A percentile compares a stretch with the other conserved stretches of the same genome.
phyloP scores from a whole-genome alignment of 2,797 vertebrate species.

The Tinamus major region DNA sequence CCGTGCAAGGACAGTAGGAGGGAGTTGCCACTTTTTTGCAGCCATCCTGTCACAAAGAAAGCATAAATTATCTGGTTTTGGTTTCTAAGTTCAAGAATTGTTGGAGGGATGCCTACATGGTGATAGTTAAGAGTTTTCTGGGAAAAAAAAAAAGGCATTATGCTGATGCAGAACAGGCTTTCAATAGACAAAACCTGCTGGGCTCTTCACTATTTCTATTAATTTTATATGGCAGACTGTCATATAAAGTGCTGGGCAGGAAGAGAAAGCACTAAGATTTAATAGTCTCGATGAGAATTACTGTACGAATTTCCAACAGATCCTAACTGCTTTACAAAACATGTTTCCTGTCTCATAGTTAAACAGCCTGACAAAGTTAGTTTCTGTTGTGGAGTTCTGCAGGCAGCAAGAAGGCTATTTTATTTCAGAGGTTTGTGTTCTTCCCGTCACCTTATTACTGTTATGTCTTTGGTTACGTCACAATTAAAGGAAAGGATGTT shows the following conservation, averaged over 20 bases:
- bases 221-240: not conserved
- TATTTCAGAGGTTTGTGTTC: not conserved
- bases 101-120: not conserved
- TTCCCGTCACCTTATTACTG: not conserved
- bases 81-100: not conserved
- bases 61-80: not conserved
- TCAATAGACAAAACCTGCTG: not conserved
- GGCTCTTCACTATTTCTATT: not conserved
- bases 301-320: not conserved
- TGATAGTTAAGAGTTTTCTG: not conserved
- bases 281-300: not conserved
- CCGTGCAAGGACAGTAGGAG: not conserved
- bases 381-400: not conserved
- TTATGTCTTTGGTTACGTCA: not conserved
- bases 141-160: not conserved
- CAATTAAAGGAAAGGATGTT: not conserved
- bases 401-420: not conserved
- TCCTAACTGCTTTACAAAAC: not conserved
- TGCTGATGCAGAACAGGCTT: not conserved
- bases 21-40: not conserved
- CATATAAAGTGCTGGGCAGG: not conserved
- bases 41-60: not conserved
- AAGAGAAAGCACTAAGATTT: not conserved
- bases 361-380: not conserved
- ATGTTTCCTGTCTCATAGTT: not conserved